Conservation (phyloP, 2,113 vertebrate genomes). For the Cebus imitator region DNA sequence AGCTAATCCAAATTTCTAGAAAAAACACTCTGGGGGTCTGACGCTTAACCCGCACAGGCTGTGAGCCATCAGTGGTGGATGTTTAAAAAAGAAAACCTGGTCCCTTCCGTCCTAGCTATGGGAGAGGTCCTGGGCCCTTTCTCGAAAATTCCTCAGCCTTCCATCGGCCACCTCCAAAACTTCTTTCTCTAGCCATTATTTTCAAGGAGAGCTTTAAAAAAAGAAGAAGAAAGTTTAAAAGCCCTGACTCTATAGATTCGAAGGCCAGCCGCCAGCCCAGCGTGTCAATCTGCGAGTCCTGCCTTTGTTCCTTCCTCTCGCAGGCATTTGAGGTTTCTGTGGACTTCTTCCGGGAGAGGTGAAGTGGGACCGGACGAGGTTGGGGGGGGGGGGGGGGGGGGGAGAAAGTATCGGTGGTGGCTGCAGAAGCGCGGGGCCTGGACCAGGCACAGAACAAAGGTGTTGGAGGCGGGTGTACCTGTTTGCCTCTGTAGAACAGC, state of each 20-base stretch:
- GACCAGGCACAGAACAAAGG: constrained; percentile 62
- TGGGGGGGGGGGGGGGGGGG: background rate
- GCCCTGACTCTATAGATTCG: background rate
- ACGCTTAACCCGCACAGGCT: background rate
- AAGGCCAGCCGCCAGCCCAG: constrained; percentile 1
- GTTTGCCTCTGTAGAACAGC: constrained; percentile 97
- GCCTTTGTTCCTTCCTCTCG: constrained; percentile 67
- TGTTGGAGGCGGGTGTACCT: constrained; percentile 84
- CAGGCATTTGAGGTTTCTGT: constrained; percentile 51
- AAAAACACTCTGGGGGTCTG: background rate
- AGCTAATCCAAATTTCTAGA: background rate
- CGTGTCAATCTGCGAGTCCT: background rate
- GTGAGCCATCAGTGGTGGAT: background rate
- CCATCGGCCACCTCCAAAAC: background rate
- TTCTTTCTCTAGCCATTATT: constrained; percentile 7
- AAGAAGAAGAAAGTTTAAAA: background rate
- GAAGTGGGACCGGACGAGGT: constrained; percentile 26
- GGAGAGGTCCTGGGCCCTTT: background rate
- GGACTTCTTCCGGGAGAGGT: constrained; percentile 45
- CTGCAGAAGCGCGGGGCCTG: background rate
- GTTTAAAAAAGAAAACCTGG: background rate
- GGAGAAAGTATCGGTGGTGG: background rate
- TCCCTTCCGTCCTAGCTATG: background rate
- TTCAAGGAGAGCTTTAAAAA: background rate
- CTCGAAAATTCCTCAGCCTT: background rate